phyloP scores from a whole-genome alignment of 1,140 invertebrate species.

The Achatina immaculata region DNA sequence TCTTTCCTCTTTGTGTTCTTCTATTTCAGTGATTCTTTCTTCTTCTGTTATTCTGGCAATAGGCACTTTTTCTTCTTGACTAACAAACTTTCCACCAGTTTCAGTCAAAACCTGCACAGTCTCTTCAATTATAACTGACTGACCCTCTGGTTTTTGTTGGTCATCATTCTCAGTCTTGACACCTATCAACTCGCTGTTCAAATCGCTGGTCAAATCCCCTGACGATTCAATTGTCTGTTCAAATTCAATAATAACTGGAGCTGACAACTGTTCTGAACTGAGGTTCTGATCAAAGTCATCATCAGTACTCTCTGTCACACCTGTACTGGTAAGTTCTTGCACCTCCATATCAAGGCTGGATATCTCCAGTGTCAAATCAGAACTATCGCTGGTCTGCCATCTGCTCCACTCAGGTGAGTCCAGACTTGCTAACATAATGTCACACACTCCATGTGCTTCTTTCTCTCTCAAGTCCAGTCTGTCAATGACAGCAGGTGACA shows the following conservation, averaged over 20 bases:
- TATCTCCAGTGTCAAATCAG: neutral
- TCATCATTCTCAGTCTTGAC: neutral
- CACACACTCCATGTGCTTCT: neutral
- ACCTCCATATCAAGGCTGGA: neutral
- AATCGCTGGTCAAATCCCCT: too few relatives aligned
- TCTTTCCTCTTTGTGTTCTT: neutral
- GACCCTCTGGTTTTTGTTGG: neutral
- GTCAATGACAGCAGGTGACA: neutral
- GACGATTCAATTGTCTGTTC: too few relatives aligned
- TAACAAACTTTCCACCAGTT: neutral
- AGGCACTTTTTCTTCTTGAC: neutral
- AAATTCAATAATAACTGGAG: neutral
- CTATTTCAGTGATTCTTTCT: slow-evolving; percentile 26
- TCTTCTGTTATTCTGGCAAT: slow-evolving; percentile 30
- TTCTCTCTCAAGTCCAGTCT: neutral
- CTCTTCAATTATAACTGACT: neutral
- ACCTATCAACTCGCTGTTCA: too few relatives aligned
- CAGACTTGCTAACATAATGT: neutral
- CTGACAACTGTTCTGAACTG: neutral
- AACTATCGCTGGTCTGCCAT: neutral
- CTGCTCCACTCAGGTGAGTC: neutral
- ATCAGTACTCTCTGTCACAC: too few relatives aligned
- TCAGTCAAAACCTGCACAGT: neutral
- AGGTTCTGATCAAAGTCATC: neutral
- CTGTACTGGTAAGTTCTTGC: neutral